Percentiles rank a stretch among this genome's conserved stretches.
phyloP scores from a whole-genome alignment of 2,113 vertebrate genomes.

The Columbina picui region DNA sequence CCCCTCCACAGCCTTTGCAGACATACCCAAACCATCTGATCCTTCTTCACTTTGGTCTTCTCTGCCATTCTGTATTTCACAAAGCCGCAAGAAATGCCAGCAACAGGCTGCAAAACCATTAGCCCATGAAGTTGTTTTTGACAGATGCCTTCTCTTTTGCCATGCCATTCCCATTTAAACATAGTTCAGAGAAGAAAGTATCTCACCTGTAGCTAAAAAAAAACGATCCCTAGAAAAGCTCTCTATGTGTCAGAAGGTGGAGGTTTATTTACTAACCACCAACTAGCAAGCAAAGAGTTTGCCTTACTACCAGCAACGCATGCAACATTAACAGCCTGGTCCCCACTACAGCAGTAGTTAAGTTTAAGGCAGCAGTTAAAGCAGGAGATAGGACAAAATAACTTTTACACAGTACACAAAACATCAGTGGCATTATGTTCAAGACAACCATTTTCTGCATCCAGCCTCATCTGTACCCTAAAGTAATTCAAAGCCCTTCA shows the following conservation, averaged over 20 bases:
- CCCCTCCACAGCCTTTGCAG: background rate
- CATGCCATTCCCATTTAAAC: background rate
- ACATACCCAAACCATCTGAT: background rate
- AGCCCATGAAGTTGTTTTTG: background rate
- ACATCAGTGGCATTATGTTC: background rate
- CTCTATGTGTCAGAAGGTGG: background rate
- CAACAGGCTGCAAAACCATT: background rate
- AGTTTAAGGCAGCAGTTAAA: background rate
- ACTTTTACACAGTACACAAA: background rate
- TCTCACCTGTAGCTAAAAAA: background rate
- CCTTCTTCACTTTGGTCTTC: background rate
- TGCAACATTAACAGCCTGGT: background rate
- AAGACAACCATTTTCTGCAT: background rate
- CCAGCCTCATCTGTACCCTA: background rate
- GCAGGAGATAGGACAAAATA: background rate
- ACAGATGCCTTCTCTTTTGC: background rate
- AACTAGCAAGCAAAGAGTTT: background rate
- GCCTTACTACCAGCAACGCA: background rate
- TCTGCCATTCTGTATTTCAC: background rate
- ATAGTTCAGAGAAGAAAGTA: background rate
- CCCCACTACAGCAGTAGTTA: background rate
- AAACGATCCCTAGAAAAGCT: background rate
- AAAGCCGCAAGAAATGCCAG: background rate
- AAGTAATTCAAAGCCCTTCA: background rate
- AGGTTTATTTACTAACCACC: background rate